Percentiles rank a stretch among this genome's conserved stretches.
Evolutionary conservation across 1,140 invertebrate genomes (phyloP).

Genomic region (Muscidifurax raptorellus): DNA sequence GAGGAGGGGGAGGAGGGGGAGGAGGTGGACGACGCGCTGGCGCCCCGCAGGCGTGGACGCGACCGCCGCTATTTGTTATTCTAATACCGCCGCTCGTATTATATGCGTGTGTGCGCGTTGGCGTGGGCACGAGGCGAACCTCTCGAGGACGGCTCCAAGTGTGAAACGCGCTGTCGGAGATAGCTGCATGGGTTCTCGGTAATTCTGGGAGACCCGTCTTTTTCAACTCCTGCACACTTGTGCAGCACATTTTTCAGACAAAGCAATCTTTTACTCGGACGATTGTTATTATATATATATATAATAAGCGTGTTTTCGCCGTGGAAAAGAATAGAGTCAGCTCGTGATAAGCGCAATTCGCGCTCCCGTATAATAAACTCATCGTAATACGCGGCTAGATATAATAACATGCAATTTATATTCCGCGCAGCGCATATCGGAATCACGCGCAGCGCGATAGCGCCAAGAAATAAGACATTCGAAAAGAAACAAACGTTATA

Average conservation of each 20-base stretch:
- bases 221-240: background rate
- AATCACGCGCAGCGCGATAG: too few relatives aligned
- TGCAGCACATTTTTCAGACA: background rate
- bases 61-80: slow-evolving; percentile 61
- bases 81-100: slow-evolving; percentile 56
- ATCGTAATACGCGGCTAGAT: too few relatives aligned
- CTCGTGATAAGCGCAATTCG: too few relatives aligned
- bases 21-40: background rate
- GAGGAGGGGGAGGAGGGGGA: background rate
- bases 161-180: slow-evolving; percentile 58
- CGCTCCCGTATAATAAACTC: too few relatives aligned
- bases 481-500: too few relatives aligned
- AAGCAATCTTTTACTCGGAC: background rate
- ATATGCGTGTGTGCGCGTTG: too few relatives aligned
- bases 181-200: slow-evolving; percentile 15
- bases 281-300: too few relatives aligned
- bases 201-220: background rate
- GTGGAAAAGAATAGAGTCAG: too few relatives aligned
- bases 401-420: too few relatives aligned
- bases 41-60: background rate
- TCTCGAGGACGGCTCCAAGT: slow-evolving; percentile 52
- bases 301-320: too few relatives aligned
- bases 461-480: too few relatives aligned
- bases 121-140: slow-evolving; percentile 55
- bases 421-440: too few relatives aligned